phyloP scores from a whole-genome alignment of 2,797 vertebrate species.

The Phrynocephalus forsythii region DNA sequence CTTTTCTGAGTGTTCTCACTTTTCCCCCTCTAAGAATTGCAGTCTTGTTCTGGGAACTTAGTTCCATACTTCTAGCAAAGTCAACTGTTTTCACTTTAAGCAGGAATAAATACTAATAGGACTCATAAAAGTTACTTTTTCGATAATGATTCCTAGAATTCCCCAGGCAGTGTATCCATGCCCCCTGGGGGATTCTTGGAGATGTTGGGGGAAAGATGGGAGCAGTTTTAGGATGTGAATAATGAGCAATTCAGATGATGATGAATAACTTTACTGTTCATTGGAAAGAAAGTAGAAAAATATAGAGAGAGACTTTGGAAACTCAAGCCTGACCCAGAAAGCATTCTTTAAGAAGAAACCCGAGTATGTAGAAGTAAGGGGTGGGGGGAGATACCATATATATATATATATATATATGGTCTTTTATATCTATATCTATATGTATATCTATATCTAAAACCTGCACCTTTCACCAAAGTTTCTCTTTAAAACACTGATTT shows the following conservation, averaged over 20 bases:
- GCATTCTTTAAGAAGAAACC: conserved; percentile 42
- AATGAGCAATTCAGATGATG: not conserved
- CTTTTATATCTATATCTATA: too few species aligned
- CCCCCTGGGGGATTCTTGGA: too few species aligned
- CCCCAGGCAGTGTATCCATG: too few species aligned
- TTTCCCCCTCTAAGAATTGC: not conserved
- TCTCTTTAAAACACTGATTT: conserved; percentile 54
- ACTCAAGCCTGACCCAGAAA: not conserved
- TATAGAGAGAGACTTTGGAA: conserved; percentile 1
- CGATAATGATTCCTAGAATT: too few species aligned
- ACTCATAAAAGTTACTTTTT: too few species aligned
- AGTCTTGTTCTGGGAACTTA: not conserved
- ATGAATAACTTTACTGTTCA: conserved; percentile 2
- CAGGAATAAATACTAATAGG: too few species aligned
- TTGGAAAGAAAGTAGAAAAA: not conserved
- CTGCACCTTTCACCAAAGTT: conserved; percentile 40
- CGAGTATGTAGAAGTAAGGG: conserved; percentile 43
- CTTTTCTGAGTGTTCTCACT: not conserved
- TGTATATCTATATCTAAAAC: not conserved
- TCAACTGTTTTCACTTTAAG: not conserved
- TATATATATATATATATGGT: conserved; percentile 33
- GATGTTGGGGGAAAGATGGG: too few species aligned
- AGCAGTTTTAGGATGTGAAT: not conserved
- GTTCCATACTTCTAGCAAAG: not conserved
- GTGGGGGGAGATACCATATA: conserved; percentile 52